Conservation (phyloP, 1,140 invertebrate species). For the Trichonephila clavata region DNA sequence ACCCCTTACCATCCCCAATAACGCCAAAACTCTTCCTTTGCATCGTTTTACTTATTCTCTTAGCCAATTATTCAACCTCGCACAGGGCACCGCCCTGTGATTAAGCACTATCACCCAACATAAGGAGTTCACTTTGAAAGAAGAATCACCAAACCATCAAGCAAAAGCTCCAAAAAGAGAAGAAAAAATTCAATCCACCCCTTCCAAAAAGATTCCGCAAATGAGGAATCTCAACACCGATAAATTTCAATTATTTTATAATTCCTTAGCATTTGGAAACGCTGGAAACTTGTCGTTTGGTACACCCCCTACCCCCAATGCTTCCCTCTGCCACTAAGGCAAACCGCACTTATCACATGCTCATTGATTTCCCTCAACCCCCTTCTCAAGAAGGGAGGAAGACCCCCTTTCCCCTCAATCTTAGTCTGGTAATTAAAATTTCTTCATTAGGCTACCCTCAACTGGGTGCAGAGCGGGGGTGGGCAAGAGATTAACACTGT, state of each 20-base stretch:
- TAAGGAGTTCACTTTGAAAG: conserved; percentile 8
- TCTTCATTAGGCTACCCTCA: conserved; percentile 65
- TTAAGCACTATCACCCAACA: conserved; percentile 41
- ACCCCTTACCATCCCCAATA: neutral
- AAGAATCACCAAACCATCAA: conserved; percentile 34
- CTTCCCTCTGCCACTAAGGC: conserved; percentile 43
- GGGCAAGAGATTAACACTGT: conserved; percentile 56
- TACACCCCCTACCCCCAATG: neutral
- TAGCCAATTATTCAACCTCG: conserved; percentile 26
- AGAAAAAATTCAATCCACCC: neutral
- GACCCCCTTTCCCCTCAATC: conserved; percentile 10
- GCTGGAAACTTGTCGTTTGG: conserved; percentile 37
- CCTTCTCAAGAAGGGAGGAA: neutral
- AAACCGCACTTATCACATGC: conserved; percentile 73
- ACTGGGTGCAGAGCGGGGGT: neutral
- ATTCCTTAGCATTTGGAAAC: conserved; percentile 49
- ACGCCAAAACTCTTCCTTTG: neutral
- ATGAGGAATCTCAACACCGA: conserved; percentile 65
- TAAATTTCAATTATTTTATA: conserved; percentile 76
- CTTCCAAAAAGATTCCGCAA: conserved; percentile 49
- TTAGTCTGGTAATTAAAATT: conserved; percentile 71
- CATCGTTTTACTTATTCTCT: conserved; percentile 32
- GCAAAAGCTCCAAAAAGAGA: neutral
- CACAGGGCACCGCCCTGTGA: conserved; percentile 26
- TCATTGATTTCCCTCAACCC: conserved; percentile 47